phyloP scores from a whole-genome alignment of 2,797 vertebrate genomes.

The Diceros bicornis region DNA sequence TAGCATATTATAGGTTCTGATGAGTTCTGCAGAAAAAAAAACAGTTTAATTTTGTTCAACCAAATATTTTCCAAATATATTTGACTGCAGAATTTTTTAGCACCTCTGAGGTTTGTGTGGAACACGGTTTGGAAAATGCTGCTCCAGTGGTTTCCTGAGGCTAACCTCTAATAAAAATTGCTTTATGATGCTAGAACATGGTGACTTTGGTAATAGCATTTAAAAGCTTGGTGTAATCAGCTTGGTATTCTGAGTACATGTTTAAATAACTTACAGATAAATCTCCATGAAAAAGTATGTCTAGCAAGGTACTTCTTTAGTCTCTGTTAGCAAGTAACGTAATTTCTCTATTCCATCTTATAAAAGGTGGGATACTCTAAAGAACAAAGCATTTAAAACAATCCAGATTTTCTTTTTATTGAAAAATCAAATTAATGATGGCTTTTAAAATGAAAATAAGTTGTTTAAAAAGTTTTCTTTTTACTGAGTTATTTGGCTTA shows the following conservation, averaged over 20 bases:
- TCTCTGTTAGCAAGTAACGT: neutral
- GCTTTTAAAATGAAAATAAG: slow-evolving; percentile 56
- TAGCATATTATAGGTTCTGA: neutral
- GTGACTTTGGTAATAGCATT: slow-evolving; percentile 57
- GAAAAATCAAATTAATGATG: neutral
- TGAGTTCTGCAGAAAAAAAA: slow-evolving; percentile 34
- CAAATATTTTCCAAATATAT: slow-evolving; percentile 19
- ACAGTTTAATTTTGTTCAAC: slow-evolving; percentile 35
- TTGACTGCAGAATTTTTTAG: neutral
- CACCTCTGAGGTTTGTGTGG: neutral
- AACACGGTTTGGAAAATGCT: slow-evolving; percentile 22
- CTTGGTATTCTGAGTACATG: slow-evolving; percentile 49
- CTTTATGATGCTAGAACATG: slow-evolving; percentile 54
- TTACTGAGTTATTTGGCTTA: neutral
- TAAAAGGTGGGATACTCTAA: neutral
- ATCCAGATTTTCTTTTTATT: slow-evolving; percentile 13
- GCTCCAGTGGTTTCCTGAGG: slow-evolving; percentile 18
- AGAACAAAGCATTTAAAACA: slow-evolving; percentile 44
- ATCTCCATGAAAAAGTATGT: slow-evolving; percentile 8
- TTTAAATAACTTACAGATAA: slow-evolving; percentile 54
- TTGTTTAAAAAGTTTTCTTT: slow-evolving; percentile 52
- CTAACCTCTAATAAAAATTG: slow-evolving; percentile 46
- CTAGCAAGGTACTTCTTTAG: neutral
- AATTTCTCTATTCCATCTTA: slow-evolving; percentile 6
- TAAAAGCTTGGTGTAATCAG: slow-evolving; percentile 50